phyloP scores from a whole-genome alignment of 2,113 vertebrate species.

The Butastur rufipennis region DNA sequence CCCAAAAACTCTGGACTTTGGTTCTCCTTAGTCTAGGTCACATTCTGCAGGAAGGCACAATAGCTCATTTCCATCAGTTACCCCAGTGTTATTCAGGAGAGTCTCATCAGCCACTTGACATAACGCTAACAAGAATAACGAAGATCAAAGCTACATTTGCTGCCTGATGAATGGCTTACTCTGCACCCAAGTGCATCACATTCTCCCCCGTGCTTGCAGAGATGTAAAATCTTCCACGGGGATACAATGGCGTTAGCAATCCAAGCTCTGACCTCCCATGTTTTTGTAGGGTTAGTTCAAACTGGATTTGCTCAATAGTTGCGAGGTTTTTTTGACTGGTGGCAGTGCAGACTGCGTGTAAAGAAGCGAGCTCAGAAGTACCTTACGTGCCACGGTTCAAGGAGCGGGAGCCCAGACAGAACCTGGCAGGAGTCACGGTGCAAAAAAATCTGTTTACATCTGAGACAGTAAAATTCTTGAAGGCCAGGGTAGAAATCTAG shows the following conservation, averaged over 20 bases:
- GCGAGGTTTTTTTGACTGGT: not conserved
- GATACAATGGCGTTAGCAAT: not conserved
- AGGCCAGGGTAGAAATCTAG: not conserved
- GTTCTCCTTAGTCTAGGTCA: not conserved
- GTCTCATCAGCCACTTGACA: not conserved
- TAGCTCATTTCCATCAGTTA: not conserved
- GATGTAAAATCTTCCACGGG: not conserved
- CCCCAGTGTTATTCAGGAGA: not conserved
- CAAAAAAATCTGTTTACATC: conserved; percentile 19
- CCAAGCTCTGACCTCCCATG: not conserved
- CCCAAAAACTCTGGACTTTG: not conserved
- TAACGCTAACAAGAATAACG: not conserved
- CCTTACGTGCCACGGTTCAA: not conserved
- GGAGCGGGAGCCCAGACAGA: not conserved
- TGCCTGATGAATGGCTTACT: not conserved
- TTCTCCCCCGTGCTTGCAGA: not conserved
- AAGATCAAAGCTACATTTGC: not conserved
- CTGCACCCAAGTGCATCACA: not conserved
- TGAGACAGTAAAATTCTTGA: conserved; percentile 17
- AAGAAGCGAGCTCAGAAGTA: conserved; percentile 4
- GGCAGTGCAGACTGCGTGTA: not conserved
- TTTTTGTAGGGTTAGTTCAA: not conserved
- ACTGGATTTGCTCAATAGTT: not conserved
- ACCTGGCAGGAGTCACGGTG: not conserved
- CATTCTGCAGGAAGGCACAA: not conserved